These are phyloP conservation scores for Acrocephalus arundinaceus DNA, from an alignment of 2,113 vertebrate genomes.

Conservation along the genomic window DNA sequence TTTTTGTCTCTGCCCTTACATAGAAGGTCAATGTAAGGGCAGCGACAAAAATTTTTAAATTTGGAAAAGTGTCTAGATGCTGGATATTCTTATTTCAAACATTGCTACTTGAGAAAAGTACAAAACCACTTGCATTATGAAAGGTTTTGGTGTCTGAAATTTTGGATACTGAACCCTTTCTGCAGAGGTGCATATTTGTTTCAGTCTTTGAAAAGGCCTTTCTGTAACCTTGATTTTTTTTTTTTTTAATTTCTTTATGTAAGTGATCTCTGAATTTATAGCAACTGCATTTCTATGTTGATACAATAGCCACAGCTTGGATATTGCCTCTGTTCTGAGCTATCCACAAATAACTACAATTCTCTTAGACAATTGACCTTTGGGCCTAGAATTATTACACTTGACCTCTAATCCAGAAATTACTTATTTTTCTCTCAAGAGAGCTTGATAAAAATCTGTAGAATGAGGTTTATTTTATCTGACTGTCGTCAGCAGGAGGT, in stretches of 20 bases:
- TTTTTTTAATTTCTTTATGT: not conserved
- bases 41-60: not conserved
- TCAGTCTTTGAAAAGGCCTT: not conserved
- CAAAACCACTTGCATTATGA: not conserved
- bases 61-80: not conserved
- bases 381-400: not conserved
- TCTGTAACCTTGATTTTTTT: not conserved
- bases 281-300: not conserved
- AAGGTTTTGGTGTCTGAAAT: not conserved
- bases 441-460: not conserved
- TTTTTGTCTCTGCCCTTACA: too few species aligned
- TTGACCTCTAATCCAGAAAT: not conserved
- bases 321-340: not conserved
- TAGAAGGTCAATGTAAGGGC: not conserved
- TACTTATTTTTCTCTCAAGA: not conserved
- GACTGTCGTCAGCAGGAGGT: not conserved
- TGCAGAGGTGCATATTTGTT: not conserved
- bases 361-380: conserved; percentile 3
- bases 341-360: not conserved
- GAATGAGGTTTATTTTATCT: conserved; percentile 10
- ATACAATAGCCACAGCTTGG: not conserved
- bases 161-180: not conserved
- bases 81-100: not conserved
- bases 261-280: not conserved
- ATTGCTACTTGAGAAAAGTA: not conserved